Evolutionary conservation across 2,888 invertebrate species (phyloP).

Genomic region (Didymodactylos carnosus): DNA sequence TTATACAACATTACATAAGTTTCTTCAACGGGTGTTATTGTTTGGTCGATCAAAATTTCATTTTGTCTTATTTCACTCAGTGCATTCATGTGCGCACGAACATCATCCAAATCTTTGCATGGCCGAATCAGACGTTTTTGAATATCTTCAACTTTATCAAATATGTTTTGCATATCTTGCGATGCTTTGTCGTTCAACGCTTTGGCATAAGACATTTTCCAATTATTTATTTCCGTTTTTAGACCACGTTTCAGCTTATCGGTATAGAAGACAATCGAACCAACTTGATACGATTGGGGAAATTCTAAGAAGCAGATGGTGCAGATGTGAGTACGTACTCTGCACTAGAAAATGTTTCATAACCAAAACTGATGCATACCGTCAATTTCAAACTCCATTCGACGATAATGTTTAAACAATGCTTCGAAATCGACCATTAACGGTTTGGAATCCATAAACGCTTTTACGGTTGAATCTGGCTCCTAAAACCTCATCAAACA

Average conservation of each 20-base stretch:
- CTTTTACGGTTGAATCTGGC: constrained; percentile 33
- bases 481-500: constrained; percentile 23
- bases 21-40: constrained; percentile 81
- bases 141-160: constrained; percentile 74
- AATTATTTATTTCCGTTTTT: constrained; percentile 42
- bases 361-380: too few species aligned
- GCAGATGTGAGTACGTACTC: too few species aligned
- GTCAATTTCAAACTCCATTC: constrained; percentile 32
- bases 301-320: constrained; percentile 33
- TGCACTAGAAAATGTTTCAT: too few species aligned
- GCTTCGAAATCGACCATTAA: constrained; percentile 37
- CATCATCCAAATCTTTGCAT: constrained; percentile 66
- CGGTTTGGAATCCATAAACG: constrained; percentile 34
- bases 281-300: constrained; percentile 25
- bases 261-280: constrained; percentile 29
- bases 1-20: constrained; percentile 73
- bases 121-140: constrained; percentile 68
- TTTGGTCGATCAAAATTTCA: constrained; percentile 80
- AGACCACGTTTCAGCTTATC: constrained; percentile 57
- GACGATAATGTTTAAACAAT: constrained; percentile 34
- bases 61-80: constrained; percentile 72
- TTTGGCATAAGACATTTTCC: constrained; percentile 34
- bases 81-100: constrained; percentile 75
- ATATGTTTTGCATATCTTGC: constrained; percentile 37
- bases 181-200: constrained; percentile 34